Conservation (phyloP, 2,888 invertebrate species). For the Junonia oenone region DNA sequence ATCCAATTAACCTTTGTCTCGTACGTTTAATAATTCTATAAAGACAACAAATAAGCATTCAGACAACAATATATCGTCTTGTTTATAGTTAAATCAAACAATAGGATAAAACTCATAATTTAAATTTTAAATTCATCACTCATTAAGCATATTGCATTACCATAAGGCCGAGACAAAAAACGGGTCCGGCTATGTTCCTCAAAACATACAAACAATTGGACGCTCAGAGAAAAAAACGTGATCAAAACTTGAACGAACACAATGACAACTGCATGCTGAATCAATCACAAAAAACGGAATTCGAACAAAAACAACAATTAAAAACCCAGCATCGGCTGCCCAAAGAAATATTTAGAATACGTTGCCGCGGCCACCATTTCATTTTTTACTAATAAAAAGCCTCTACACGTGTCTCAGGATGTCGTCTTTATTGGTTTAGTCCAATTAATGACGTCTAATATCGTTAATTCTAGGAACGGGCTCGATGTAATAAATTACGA, state of each 20-base stretch:
- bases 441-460: conserved; percentile 71
- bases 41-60: background rate
- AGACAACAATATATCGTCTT: background rate
- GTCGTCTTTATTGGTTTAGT: conserved; percentile 76
- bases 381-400: conserved; percentile 29
- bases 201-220: conserved; percentile 76
- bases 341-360: conserved; percentile 76
- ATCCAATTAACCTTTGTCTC: background rate
- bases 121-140: conserved; percentile 58
- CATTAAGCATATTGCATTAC: conserved; percentile 63
- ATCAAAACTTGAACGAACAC: conserved; percentile 72
- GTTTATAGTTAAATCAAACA: conserved; percentile 3
- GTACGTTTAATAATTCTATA: background rate
- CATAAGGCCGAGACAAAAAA: conserved; percentile 48
- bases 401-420: conserved; percentile 65
- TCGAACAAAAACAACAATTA: conserved; percentile 78
- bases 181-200: conserved; percentile 47
- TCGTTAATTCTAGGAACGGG: conserved; percentile 57
- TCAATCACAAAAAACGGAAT: conserved; percentile 78
- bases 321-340: conserved; percentile 55
- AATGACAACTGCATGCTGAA: conserved; percentile 78
- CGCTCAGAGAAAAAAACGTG: conserved; percentile 58
- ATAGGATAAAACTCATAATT: conserved; percentile 15
- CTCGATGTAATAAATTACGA: conserved; percentile 56
- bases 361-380: conserved; percentile 39